Evolutionary conservation across 2,888 invertebrate genomes (phyloP).

Genomic region (Sycophila texana): DNA sequence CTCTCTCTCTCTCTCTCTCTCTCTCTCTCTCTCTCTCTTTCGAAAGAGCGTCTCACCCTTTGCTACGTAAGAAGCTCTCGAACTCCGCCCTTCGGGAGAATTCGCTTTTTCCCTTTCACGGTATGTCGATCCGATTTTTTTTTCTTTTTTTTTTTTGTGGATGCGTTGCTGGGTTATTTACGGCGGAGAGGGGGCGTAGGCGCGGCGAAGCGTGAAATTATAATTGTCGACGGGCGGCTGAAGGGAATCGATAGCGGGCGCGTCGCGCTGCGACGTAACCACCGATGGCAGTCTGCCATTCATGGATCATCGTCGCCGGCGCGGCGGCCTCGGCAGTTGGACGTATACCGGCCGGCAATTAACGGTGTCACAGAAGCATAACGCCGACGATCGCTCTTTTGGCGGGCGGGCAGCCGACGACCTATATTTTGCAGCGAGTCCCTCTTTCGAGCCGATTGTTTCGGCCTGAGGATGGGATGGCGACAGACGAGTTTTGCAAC

Average conservation of each 20-base stretch:
- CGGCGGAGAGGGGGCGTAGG: slow-evolving; percentile 11
- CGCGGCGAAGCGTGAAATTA: slow-evolving; percentile 51
- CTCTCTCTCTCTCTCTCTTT: not conserved
- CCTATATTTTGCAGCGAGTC: slow-evolving; percentile 12
- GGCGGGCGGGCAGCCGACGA: not conserved
- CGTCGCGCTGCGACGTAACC: slow-evolving; percentile 19
- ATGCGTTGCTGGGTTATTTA: slow-evolving; percentile 35
- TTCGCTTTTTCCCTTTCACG: slow-evolving; percentile 11
- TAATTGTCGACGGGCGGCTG: slow-evolving; percentile 44
- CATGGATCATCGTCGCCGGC: slow-evolving; percentile 45
- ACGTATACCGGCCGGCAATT: slow-evolving; percentile 34
- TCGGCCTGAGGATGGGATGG: not conserved
- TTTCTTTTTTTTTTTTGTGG: slow-evolving; percentile 12
- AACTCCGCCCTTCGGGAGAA: not conserved
- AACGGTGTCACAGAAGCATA: slow-evolving; percentile 50
- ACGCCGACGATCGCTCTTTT: slow-evolving; percentile 38
- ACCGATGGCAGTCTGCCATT: slow-evolving; percentile 60
- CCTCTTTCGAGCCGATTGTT: slow-evolving; percentile 7
- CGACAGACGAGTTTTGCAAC: not conserved
- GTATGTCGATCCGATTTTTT: not conserved
- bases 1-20: not conserved
- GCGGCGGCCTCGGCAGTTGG: not conserved
- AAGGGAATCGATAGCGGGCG: not conserved
- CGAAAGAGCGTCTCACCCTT: not conserved
- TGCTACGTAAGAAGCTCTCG: slow-evolving; percentile 21